phyloP scores from a whole-genome alignment of 2,888 invertebrate species.

The Euzetes globulus region DNA sequence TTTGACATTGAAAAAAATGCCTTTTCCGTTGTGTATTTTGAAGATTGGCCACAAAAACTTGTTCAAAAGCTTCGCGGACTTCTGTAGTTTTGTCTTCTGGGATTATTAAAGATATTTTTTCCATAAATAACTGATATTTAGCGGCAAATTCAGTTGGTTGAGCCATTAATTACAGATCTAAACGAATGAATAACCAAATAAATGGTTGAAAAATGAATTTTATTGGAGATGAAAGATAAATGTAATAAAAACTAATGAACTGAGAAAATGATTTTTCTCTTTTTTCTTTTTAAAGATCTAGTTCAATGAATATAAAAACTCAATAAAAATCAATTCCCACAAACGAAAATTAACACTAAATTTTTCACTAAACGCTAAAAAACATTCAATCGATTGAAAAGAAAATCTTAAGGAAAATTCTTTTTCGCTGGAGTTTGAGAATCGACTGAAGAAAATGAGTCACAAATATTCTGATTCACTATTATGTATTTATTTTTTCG shows the following conservation, averaged over 20 bases:
- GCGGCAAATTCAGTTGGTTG: no score
- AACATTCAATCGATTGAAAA: neutral
- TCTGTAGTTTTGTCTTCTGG: no score
- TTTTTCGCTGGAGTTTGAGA: no score
- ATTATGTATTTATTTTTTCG: neutral
- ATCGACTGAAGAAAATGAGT: no score
- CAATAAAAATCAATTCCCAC: constrained; percentile 14
- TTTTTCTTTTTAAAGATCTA: neutral
- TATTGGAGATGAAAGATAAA: neutral
- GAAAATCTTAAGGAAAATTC: neutral
- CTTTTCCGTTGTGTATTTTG: no score
- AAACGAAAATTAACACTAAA: constrained; percentile 15
- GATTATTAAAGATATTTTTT: no score
- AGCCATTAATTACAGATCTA: no score
- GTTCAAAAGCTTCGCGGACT: no score
- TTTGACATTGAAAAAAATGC: no score
- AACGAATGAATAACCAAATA: no score
- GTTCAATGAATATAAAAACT: neutral
- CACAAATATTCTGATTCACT: neutral
- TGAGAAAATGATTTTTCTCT: neutral
- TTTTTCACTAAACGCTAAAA: neutral
- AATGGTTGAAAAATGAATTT: neutral
- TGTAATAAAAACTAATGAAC: constrained; percentile 17
- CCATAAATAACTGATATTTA: no score
- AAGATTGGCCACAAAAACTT: no score